Conservation (phyloP, 2,113 vertebrate species). For the Notarius lentiginosus region DNA sequence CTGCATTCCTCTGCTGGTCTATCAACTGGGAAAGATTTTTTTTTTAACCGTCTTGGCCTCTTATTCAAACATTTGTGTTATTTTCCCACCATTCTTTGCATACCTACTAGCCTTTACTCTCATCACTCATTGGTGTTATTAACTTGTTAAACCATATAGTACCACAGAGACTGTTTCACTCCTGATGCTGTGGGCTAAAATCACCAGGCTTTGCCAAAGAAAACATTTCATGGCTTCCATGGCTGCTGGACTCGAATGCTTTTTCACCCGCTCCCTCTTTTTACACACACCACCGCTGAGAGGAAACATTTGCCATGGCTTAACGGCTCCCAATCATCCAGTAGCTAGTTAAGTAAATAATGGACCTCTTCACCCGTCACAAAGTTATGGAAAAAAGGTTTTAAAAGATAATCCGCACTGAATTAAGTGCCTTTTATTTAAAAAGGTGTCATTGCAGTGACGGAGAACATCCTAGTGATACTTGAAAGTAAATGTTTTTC, state of each 20-base stretch:
- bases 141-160: slow-evolving; percentile 62
- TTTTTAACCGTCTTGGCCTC: slow-evolving; percentile 56
- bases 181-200: slow-evolving; percentile 59
- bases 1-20: slow-evolving; percentile 53
- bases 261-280: slow-evolving; percentile 17
- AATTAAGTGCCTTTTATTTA: neutral
- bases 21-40: slow-evolving; percentile 44
- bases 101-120: slow-evolving; percentile 41
- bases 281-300: slow-evolving; percentile 36
- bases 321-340: slow-evolving; percentile 36
- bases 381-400: neutral
- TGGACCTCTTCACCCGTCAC: slow-evolving; percentile 30
- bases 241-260: slow-evolving; percentile 45
- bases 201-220: slow-evolving; percentile 71
- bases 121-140: slow-evolving; percentile 62
- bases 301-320: slow-evolving; percentile 46
- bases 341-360: slow-evolving; percentile 38
- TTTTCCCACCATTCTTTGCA: slow-evolving; percentile 61
- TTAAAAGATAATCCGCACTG: neutral
- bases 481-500: neutral
- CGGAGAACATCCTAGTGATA: neutral
- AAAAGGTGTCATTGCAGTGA: neutral
- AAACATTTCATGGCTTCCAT: slow-evolving; percentile 71
- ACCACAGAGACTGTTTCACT: slow-evolving; percentile 60
- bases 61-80: slow-evolving; percentile 53